These are phyloP conservation scores for Kryphioiulus occultus DNA, from an alignment of 2,888 invertebrate species.

Conservation along the genomic window DNA sequence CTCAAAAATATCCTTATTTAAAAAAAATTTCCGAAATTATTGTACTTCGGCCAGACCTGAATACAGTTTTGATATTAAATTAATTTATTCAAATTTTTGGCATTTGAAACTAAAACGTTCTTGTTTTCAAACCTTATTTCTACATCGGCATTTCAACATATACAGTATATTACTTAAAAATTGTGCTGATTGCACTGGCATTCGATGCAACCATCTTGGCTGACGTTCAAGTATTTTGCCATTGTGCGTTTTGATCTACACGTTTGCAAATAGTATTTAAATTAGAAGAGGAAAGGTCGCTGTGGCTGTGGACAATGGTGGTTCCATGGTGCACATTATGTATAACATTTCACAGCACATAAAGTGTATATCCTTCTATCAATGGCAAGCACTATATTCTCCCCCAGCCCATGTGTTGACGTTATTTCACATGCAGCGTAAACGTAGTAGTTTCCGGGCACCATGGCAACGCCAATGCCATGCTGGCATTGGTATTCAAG, in stretches of 20 bases:
- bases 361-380: not conserved
- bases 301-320: not conserved
- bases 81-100: too few relatives aligned
- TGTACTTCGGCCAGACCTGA: too few relatives aligned
- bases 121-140: too few relatives aligned
- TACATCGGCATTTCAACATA: too few relatives aligned
- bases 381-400: not conserved
- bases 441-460: slow-evolving; percentile 9
- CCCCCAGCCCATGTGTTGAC: not conserved
- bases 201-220: not conserved
- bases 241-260: not conserved
- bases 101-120: too few relatives aligned
- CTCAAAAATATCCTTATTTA: too few relatives aligned
- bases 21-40: too few relatives aligned
- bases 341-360: not conserved
- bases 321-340: not conserved
- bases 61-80: too few relatives aligned
- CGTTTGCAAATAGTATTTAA: not conserved
- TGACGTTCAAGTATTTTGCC: not conserved
- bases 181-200: too few relatives aligned
- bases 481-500: slow-evolving; percentile 21
- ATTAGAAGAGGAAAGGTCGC: not conserved
- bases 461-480: slow-evolving; percentile 11
- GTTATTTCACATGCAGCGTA: not conserved
- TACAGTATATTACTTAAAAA: too few relatives aligned